Conservation (phyloP, 2,113 vertebrate genomes). For the Psephotus haematonotus region DNA sequence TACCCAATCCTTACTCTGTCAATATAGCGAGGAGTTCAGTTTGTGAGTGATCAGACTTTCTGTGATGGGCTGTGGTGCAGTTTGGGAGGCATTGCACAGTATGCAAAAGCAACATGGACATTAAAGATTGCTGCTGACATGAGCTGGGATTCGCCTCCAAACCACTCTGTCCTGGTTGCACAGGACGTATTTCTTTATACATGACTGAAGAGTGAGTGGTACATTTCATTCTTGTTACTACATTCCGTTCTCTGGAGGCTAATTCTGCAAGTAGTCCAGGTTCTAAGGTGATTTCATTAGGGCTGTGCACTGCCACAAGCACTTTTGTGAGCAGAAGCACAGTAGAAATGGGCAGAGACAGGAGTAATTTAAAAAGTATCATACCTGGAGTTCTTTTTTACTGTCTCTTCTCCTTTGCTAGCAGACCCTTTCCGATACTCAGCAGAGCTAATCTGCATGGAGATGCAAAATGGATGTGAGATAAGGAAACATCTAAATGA, state of each 20-base stretch:
- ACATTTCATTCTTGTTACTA: not conserved
- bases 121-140: not conserved
- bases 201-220: not conserved
- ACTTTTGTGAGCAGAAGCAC: not conserved
- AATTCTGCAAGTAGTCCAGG: not conserved
- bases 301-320: not conserved
- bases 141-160: not conserved
- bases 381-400: not conserved
- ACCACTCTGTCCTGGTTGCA: not conserved
- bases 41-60: not conserved
- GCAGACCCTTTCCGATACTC: not conserved
- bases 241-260: not conserved
- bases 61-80: not conserved
- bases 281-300: not conserved
- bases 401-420: not conserved
- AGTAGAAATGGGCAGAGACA: not conserved
- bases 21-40: rapidly evolving
- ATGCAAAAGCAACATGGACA: not conserved
- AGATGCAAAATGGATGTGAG: not conserved
- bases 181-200: not conserved
- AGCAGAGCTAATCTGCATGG: not conserved
- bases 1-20: not conserved
- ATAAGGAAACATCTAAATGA: not conserved
- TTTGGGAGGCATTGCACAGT: not conserved
- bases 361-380: not conserved